A percentile compares a stretch with the other conserved stretches of the same genome.
Evolutionary conservation across 2,888 invertebrate genomes (phyloP).

Genomic region (Xanthia icteritia): DNA sequence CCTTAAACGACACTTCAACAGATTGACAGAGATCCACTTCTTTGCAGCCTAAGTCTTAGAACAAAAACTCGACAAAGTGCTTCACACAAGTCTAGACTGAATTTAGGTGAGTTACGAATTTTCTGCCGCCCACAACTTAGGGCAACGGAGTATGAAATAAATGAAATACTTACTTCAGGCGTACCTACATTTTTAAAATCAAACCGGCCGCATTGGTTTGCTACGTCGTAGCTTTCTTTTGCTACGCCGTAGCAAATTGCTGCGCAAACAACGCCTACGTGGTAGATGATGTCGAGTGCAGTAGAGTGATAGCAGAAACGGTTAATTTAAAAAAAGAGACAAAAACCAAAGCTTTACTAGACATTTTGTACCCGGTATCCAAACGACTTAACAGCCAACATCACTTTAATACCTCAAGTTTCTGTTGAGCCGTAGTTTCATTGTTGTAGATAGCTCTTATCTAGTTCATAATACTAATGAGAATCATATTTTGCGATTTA

Average conservation of each 20-base stretch:
- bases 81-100: constrained; percentile 49
- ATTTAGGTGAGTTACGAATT: constrained; percentile 44
- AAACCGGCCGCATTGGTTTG: neutral
- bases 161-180: constrained; percentile 6
- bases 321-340: neutral
- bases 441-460: neutral
- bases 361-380: neutral
- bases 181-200: neutral
- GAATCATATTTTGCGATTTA: neutral
- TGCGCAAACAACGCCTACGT: neutral
- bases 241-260: neutral
- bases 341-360: neutral
- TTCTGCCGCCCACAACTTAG: constrained; percentile 25
- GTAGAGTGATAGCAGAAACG: neutral
- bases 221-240: neutral
- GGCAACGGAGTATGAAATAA: constrained; percentile 27
- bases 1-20: constrained; percentile 15
- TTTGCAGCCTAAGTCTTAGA: constrained; percentile 12
- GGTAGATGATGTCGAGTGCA: neutral
- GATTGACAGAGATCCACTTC: constrained; percentile 40
- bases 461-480: neutral
- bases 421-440: neutral
- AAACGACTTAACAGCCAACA: neutral
- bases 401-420: no score
- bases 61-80: constrained; percentile 52